A percentile compares a stretch with the other conserved stretches of the same genome.
These are phyloP conservation scores for Rhagonycha lutea DNA, from an alignment of 2,888 invertebrate genomes.

Conservation along the genomic window DNA sequence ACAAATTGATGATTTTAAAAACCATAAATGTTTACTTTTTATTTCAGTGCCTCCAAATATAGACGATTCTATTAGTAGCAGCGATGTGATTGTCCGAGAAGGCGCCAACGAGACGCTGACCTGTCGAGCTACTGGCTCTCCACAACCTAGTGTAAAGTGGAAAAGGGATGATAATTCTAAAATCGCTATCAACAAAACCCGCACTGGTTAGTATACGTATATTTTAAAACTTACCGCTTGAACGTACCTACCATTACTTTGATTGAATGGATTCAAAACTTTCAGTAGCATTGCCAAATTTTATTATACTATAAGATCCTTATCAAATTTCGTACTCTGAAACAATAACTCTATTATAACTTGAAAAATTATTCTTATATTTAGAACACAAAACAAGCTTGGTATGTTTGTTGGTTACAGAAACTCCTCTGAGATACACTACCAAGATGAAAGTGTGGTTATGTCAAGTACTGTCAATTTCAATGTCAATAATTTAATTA, in stretches of 20 bases:
- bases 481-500: no score
- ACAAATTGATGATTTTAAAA: not conserved
- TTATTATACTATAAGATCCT: no score
- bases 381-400: no score
- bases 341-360: no score
- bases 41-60: slow-evolving; percentile 87
- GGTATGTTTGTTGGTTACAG: no score
- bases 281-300: no score
- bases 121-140: slow-evolving; percentile 88
- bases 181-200: slow-evolving; percentile 84
- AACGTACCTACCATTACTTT: not conserved
- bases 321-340: no score
- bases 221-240: not conserved
- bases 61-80: slow-evolving; percentile 87
- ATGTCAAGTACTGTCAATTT: no score
- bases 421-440: no score
- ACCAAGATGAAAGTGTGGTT: no score
- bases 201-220: slow-evolving; percentile 64
- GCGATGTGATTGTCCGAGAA: slow-evolving; percentile 89
- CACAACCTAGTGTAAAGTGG: slow-evolving; percentile 88
- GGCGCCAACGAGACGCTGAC: slow-evolving; percentile 86
- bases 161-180: slow-evolving; percentile 86
- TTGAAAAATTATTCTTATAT: no score
- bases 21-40: slow-evolving; percentile 10
- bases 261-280: not conserved